Evolutionary conservation across 2,113 vertebrate genomes (phyloP), one percentile per base, ranked within the genome.

Genomic region (Monopterus albus): DNA sequence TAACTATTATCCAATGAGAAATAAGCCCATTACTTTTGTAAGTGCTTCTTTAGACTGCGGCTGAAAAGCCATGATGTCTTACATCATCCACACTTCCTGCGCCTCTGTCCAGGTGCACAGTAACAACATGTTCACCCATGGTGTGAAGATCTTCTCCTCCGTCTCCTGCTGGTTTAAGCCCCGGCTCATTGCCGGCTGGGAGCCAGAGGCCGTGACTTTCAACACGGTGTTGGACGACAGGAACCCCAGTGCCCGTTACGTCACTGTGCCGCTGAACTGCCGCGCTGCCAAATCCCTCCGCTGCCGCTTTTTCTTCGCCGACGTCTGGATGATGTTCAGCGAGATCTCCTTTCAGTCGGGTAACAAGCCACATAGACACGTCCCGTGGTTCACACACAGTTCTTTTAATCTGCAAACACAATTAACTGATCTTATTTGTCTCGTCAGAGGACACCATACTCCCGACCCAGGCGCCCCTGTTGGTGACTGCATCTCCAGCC

Each of bases 311-410:
- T 67, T 71, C 92, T 97, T 96, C 0, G 96, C 96, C 0, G 95
- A 96, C 50, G 83, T 91, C 18, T 97, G 96, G 96, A 96, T 97
- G 95, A 93, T 97, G 95, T 94, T 97, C 91, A 97, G 96, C 0
- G 96, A 97, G 83, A 93, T 97, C 42, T 95, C 94, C 86, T 97
- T 97, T 84, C 95, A 94, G 87, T 96, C 95, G 0, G 94, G 96
- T 96, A 75, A 62, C 2, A 12, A n/a, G n/a, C n/a, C 39, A 40
- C 35, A 61, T 18, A 23, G 25, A 14, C 15, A 8, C 12, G 4
- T n/a, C n/a, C n/a, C n/a, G n/a, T n/a, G n/a, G n/a, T n/a, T n/a
- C n/a, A 40, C 15, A 28, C 8, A 9, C 12, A n/a, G n/a, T n/a
- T n/a, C n/a, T n/a, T n/a, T n/a, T n/a, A n/a, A n/a, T n/a, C n/a